Conservation (phyloP, 2,797 vertebrate species). For the Pteronotus mesoamericanus region DNA sequence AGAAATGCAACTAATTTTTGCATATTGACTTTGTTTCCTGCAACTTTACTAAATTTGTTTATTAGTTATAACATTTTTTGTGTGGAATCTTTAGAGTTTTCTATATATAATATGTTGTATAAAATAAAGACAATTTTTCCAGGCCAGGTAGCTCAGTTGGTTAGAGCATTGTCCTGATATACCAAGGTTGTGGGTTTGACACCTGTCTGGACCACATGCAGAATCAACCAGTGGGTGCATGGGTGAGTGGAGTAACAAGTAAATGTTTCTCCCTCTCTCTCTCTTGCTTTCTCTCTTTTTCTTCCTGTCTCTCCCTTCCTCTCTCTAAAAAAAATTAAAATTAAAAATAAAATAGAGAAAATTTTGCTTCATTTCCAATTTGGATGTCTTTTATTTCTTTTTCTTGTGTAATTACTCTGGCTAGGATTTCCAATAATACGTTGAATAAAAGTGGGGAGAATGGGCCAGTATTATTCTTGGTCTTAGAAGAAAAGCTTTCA, state of each 20-base stretch:
- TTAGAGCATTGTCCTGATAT: neutral
- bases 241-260: neutral
- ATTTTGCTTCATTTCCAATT: neutral
- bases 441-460: neutral
- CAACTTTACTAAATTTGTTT: neutral
- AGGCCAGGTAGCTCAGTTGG: neutral
- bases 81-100: neutral
- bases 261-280: neutral
- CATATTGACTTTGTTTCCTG: neutral
- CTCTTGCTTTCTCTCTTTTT: too few species aligned
- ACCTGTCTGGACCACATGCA: neutral
- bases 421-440: neutral
- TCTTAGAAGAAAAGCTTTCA: neutral
- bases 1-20: neutral
- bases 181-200: neutral
- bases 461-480: neutral
- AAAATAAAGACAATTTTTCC: neutral
- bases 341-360: neutral
- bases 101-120: neutral
- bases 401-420: neutral
- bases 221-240: neutral
- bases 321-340: too few species aligned
- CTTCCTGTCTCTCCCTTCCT: too few species aligned
- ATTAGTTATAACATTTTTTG: neutral
- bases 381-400: neutral